Evolutionary conservation across 2,797 vertebrate species (phyloP).

Genomic region (Falco biarmicus): DNA sequence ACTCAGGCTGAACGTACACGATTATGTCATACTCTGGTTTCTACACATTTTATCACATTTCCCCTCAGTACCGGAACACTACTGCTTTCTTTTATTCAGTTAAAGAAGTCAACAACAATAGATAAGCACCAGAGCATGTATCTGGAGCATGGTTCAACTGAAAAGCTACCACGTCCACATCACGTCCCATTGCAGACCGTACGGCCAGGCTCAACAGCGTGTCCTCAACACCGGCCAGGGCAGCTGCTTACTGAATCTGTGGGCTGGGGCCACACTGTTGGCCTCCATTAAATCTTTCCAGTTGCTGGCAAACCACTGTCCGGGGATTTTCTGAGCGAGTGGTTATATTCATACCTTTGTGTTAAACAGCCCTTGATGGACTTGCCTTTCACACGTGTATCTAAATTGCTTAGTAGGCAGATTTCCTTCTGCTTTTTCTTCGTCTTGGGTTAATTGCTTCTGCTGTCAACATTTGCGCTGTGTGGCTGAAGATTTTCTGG

Average conservation of each 20-base stretch:
- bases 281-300: neutral
- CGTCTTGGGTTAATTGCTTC: neutral
- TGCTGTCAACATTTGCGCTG: neutral
- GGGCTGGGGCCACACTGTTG: neutral
- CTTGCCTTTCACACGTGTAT: neutral
- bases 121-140: neutral
- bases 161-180: neutral
- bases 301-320: neutral
- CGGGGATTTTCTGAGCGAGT: neutral
- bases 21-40: neutral
- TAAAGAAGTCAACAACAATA: constrained; percentile 62
- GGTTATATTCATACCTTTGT: neutral
- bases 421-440: neutral
- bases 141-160: neutral
- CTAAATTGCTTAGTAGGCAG: neutral
- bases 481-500: constrained; percentile 1
- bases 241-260: neutral
- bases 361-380: neutral
- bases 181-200: neutral
- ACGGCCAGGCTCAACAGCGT: neutral
- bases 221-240: neutral
- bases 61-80: constrained; percentile 27
- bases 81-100: constrained; percentile 63
- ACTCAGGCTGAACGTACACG: neutral
- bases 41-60: neutral